Percentiles rank a stretch among this genome's conserved stretches.
phyloP scores from a whole-genome alignment of 2,797 vertebrate genomes.

The Gymnoscopelus microlampas region DNA sequence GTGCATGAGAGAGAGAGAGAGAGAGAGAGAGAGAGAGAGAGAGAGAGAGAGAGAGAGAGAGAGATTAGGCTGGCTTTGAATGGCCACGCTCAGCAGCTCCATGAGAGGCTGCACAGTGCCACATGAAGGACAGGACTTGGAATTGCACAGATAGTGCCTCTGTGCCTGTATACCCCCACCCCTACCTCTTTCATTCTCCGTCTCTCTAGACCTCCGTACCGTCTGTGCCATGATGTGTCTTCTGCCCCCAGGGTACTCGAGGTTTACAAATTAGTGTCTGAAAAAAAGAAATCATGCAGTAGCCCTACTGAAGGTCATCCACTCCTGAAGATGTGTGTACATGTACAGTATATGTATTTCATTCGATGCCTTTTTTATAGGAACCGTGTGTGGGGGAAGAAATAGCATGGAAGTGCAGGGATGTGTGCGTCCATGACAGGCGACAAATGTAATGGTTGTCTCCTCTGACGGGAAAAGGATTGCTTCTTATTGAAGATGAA shows the following conservation, averaged over 20 bases:
- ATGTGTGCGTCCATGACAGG: too few species aligned
- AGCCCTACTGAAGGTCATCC: slow-evolving; percentile 51
- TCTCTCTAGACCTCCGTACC: slow-evolving; percentile 4
- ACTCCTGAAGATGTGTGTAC: slow-evolving; percentile 30
- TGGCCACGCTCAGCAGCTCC: slow-evolving; percentile 64
- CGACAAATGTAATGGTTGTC: too few species aligned
- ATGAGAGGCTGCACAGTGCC: slow-evolving; percentile 79
- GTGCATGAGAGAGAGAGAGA: slow-evolving; percentile 26
- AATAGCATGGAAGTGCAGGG: too few species aligned
- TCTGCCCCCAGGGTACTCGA: slow-evolving; percentile 37
- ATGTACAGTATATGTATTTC: not conserved
- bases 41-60: slow-evolving; percentile 32
- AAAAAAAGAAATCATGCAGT: slow-evolving; percentile 38
- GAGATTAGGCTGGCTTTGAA: slow-evolving; percentile 74
- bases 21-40: slow-evolving; percentile 15
- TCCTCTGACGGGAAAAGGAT: too few species aligned
- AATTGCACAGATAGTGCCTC: slow-evolving; percentile 70
- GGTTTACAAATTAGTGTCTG: slow-evolving; percentile 57
- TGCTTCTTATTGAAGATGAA: too few species aligned
- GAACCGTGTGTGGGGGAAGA: too few species aligned
- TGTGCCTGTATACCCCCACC: not conserved
- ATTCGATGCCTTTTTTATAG: slow-evolving; percentile 20
- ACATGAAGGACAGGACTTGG: slow-evolving; percentile 72
- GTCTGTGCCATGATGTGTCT: slow-evolving; percentile 50
- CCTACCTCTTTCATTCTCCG: slow-evolving; percentile 3